Conservation (phyloP, 2,113 vertebrate genomes). For the Leptosomus discolor region DNA sequence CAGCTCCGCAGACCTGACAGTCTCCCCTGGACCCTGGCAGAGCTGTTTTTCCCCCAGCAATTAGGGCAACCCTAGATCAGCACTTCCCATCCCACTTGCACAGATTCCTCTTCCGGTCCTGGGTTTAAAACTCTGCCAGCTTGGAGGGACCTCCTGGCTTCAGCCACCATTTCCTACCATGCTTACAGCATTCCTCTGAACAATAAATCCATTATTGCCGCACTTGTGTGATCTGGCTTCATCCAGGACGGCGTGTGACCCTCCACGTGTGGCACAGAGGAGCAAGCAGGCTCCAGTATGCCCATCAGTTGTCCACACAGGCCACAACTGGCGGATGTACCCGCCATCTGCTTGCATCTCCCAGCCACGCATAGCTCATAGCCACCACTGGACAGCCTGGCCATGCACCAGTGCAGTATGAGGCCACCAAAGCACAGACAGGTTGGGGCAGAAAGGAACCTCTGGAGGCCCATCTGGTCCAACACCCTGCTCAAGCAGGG, state of each 20-base stretch:
- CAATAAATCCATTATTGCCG: neutral
- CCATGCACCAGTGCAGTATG: rapidly evolving
- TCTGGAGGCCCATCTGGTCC: neutral
- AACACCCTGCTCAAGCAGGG: neutral
- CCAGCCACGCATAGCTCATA: rapidly evolving
- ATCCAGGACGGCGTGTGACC: neutral
- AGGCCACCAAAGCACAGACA: neutral
- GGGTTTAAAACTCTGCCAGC: neutral
- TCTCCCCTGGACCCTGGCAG: rapidly evolving
- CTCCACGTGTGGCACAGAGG: neutral
- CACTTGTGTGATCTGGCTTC: neutral
- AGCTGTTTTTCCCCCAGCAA: neutral
- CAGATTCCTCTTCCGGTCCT: neutral
- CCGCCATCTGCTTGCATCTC: neutral
- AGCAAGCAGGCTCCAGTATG: neutral
- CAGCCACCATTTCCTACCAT: rapidly evolving
- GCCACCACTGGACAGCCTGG: rapidly evolving
- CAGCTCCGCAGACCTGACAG: neutral
- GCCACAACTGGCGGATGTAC: neutral
- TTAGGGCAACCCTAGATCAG: neutral
- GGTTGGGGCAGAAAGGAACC: neutral
- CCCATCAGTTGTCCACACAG: neutral
- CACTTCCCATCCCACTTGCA: neutral
- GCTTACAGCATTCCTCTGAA: neutral
- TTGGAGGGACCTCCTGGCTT: neutral